phyloP scores from a whole-genome alignment of 2,888 invertebrate genomes.

The Crossocerus cetratus region DNA sequence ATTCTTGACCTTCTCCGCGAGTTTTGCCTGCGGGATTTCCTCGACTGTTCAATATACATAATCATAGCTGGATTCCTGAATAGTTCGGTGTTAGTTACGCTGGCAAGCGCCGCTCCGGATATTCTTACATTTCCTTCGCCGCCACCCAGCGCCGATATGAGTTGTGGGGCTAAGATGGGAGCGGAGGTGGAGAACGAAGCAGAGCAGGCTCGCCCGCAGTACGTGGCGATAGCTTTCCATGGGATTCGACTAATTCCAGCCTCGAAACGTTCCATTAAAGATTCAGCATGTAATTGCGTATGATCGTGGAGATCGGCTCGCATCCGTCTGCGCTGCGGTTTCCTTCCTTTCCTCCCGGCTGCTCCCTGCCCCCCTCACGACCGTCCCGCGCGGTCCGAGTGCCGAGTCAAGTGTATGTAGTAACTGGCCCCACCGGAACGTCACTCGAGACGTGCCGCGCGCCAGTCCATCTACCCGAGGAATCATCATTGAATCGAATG shows the following conservation, averaged over 20 bases:
- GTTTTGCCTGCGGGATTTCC: too few species aligned
- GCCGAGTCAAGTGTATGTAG: too few species aligned
- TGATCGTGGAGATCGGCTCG: conserved; percentile 67
- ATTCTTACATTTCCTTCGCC: not conserved
- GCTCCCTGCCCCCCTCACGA: not conserved
- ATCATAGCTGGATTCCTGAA: too few species aligned
- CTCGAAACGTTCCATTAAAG: conserved; percentile 77
- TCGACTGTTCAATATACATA: too few species aligned
- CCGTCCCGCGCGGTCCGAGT: not conserved
- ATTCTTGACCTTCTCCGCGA: too few species aligned
- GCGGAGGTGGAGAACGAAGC: conserved; percentile 16
- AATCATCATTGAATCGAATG: conserved; percentile 66
- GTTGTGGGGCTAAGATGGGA: not conserved
- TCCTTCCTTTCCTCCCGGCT: conserved; percentile 16
- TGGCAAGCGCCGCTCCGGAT: too few species aligned
- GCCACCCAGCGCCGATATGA: not conserved
- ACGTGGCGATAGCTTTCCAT: conserved; percentile 74
- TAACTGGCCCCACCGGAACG: conserved; percentile 17
- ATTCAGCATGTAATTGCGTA: conserved; percentile 77
- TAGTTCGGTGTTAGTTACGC: too few species aligned
- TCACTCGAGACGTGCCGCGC: conserved; percentile 53
- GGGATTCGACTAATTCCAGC: conserved; percentile 76
- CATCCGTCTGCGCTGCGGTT: conserved; percentile 40
- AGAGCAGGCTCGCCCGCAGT: conserved; percentile 60
- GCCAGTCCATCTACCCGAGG: conserved; percentile 33